Conservation (phyloP, 2,113 vertebrate genomes). For the Chionomys nivalis region DNA sequence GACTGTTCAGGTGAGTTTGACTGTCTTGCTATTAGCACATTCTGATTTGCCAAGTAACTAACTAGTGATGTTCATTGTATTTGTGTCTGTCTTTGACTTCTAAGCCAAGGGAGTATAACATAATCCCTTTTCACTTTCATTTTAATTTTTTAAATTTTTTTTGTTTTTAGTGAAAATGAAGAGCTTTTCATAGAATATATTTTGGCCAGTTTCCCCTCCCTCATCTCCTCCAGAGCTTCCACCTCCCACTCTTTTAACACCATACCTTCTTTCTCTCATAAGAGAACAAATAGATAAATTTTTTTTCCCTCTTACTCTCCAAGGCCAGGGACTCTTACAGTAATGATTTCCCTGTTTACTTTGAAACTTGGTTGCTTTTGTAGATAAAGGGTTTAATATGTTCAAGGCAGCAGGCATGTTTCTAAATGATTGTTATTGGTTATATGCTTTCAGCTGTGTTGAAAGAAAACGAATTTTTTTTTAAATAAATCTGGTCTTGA, state of each 20-base stretch:
- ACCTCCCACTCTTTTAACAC: not conserved
- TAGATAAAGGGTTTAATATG: slow-evolving; percentile 18
- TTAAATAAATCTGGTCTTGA: not conserved
- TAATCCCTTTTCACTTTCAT: not conserved
- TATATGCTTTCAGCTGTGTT: not conserved
- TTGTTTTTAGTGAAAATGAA: not conserved
- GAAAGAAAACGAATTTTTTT: not conserved
- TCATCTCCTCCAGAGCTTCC: not conserved
- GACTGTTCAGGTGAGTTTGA: slow-evolving; percentile 90
- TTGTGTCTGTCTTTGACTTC: not conserved
- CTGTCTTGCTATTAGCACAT: not conserved
- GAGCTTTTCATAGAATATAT: not conserved
- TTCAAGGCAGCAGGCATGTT: not conserved
- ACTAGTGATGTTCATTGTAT: not conserved
- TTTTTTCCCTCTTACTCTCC: not conserved
- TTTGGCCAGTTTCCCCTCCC: not conserved
- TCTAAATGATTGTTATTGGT: not conserved
- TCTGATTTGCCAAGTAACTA: not conserved
- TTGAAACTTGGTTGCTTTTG: not conserved
- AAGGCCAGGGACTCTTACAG: not conserved
- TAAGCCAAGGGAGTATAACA: not conserved
- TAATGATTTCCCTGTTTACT: not conserved
- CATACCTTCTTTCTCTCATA: not conserved
- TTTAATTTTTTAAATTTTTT: not conserved
- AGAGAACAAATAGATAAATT: not conserved